Percentiles rank a stretch among this genome's conserved stretches.
phyloP scores from a whole-genome alignment of 2,113 vertebrate genomes.

The Grallaria varia region DNA sequence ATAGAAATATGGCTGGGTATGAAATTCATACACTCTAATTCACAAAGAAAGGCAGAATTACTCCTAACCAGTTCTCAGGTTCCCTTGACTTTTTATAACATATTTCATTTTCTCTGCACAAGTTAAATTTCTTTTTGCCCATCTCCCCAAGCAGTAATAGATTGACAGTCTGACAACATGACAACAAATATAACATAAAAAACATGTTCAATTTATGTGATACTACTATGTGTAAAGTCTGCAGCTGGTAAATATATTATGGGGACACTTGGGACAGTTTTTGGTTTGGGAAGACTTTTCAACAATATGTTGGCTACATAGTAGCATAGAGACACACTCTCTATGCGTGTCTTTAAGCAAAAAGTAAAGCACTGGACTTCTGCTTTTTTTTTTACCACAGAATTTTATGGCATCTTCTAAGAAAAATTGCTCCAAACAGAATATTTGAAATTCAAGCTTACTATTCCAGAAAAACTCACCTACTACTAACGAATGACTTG shows the following conservation, averaged over 20 bases:
- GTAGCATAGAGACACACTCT: fast-evolving
- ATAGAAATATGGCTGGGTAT: background rate
- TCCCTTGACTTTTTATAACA: background rate
- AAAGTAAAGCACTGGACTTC: background rate
- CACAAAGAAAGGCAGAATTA: background rate
- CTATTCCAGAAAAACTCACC: background rate
- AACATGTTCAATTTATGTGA: background rate
- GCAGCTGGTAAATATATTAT: background rate
- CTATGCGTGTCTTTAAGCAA: background rate
- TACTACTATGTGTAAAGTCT: background rate
- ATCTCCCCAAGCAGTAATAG: background rate
- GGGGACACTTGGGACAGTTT: background rate
- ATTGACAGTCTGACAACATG: background rate
- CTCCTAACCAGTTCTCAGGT: background rate
- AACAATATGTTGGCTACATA: background rate
- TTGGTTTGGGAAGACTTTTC: background rate
- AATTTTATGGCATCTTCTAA: background rate
- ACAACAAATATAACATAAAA: background rate
- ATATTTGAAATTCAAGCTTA: background rate
- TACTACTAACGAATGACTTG: background rate
- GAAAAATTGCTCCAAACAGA: background rate
- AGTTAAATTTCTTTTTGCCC: background rate
- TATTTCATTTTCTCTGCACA: background rate
- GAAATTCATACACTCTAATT: background rate
- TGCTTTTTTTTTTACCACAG: background rate